Evolutionary conservation across 2,888 invertebrate species (phyloP), one percentile per base, ranked within the genome.

Genomic region (Melieria omissa): DNA sequence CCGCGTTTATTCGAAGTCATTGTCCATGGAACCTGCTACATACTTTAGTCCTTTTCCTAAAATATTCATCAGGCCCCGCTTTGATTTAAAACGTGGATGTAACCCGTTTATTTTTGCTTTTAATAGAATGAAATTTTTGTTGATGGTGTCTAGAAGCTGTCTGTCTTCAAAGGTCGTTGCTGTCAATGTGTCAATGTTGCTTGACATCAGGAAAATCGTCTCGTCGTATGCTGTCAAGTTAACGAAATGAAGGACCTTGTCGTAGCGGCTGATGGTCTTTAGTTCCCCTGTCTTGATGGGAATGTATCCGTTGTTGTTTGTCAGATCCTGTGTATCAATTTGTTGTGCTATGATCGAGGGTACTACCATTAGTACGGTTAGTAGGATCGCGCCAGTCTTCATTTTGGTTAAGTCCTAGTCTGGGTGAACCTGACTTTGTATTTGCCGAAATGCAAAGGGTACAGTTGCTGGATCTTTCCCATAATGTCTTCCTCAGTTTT

Each of bases 341-440:
- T 60, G 12, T 60, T 54, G 57, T 14, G 12, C 16, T n/a, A n/a
- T n/a, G n/a, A n/a, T n/a, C n/a, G n/a, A n/a, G n/a, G n/a, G n/a
- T n/a, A n/a, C n/a, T n/a, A n/a, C n/a, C n/a, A n/a, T n/a, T n/a
- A n/a, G n/a, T n/a, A n/a, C n/a, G n/a, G n/a, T n/a, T n/a, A n/a
- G n/a, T n/a, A n/a, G n/a, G n/a, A n/a, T n/a, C n/a, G n/a, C n/a
- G n/a, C n/a, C n/a, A n/a, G n/a, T n/a, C n/a, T n/a, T n/a, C n/a
- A n/a, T n/a, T n/a, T n/a, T n/a, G n/a, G n/a, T n/a, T n/a, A n/a
- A n/a, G n/a, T n/a, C 55, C 16, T 10, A 61, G 12, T 52, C 68
- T 72, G 75, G 10, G 72, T 72, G 44, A 70, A 70, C n/a, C 75
- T 42, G 14, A 70, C 65, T 67, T 57, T 73, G 29, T 65, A 69